phyloP scores from a whole-genome alignment of 2,888 invertebrate species.

The Lithophane ornitopus region DNA sequence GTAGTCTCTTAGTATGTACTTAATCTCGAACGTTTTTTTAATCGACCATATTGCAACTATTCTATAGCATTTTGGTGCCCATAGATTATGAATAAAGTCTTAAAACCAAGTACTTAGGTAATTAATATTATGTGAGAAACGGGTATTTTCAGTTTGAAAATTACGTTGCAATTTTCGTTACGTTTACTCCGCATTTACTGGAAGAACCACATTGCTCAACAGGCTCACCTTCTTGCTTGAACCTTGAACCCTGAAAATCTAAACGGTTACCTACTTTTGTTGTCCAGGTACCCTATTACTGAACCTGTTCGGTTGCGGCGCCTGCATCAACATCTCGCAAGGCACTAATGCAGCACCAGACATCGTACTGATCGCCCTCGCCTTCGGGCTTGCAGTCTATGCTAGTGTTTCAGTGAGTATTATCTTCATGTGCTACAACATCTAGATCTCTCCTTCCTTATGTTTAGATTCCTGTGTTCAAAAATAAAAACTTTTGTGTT shows the following conservation, averaged over 20 bases:
- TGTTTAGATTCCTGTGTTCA: background rate
- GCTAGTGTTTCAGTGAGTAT: constrained; percentile 93
- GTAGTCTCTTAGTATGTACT: background rate
- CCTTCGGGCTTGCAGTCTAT: constrained; percentile 96
- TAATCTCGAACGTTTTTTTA: background rate
- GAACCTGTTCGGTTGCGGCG: constrained; percentile 97
- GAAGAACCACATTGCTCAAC: background rate
- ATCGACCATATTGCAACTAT: background rate
- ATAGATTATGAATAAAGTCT: background rate
- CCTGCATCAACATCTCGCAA: constrained; percentile 91
- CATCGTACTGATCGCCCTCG: constrained; percentile 94
- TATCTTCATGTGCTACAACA: background rate
- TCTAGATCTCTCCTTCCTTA: background rate
- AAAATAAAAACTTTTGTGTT: background rate
- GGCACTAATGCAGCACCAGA: constrained; percentile 83
- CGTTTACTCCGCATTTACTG: background rate
- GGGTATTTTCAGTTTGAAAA: background rate
- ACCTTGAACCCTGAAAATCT: background rate
- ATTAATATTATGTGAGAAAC: background rate
- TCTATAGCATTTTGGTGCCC: background rate
- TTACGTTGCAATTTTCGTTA: background rate
- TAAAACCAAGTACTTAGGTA: background rate
- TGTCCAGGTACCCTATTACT: constrained; percentile 93
- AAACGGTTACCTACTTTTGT: background rate
- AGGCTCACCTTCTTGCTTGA: background rate